Percentiles rank a stretch among this genome's conserved stretches.
Conservation (phyloP, 2,797 vertebrate species). For the Scleropages formosus region DNA sequence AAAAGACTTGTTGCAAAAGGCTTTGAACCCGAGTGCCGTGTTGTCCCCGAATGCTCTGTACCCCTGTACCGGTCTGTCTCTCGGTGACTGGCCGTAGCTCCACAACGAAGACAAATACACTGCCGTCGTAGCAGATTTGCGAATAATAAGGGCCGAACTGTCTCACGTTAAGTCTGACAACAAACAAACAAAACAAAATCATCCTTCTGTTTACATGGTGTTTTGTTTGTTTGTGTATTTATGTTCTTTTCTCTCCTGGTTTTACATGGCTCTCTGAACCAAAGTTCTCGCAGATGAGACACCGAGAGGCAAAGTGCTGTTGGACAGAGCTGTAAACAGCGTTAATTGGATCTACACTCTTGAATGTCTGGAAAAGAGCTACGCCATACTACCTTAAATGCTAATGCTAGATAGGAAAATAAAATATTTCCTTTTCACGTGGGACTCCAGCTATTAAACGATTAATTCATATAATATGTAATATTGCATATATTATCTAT, state of each 20-base stretch:
- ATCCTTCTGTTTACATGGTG: constrained; percentile 55
- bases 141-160: constrained; percentile 97
- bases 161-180: constrained; percentile 74
- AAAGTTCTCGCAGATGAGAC: constrained; percentile 90
- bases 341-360: constrained; percentile 85
- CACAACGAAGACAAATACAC: constrained; percentile 86
- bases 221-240: constrained; percentile 19
- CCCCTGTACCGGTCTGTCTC: no score
- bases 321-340: constrained; percentile 77
- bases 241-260: constrained; percentile 71
- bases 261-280: constrained; percentile 97
- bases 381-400: constrained; percentile 99
- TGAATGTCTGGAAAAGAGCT: constrained; percentile 84
- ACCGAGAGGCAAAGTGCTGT: constrained; percentile 81
- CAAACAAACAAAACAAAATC: constrained; percentile 73
- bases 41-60: no score
- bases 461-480: no score
- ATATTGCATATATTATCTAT: no score
- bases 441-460: constrained; percentile 86
- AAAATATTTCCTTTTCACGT: constrained; percentile 85
- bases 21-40: constrained; percentile 90
- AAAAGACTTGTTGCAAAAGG: constrained; percentile 67
- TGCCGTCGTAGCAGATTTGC: constrained; percentile 95
- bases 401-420: constrained; percentile 99
- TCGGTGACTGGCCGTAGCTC: no score